Evolutionary conservation across 2,888 invertebrate species (phyloP).

Genomic region (Campoletis raptor): DNA sequence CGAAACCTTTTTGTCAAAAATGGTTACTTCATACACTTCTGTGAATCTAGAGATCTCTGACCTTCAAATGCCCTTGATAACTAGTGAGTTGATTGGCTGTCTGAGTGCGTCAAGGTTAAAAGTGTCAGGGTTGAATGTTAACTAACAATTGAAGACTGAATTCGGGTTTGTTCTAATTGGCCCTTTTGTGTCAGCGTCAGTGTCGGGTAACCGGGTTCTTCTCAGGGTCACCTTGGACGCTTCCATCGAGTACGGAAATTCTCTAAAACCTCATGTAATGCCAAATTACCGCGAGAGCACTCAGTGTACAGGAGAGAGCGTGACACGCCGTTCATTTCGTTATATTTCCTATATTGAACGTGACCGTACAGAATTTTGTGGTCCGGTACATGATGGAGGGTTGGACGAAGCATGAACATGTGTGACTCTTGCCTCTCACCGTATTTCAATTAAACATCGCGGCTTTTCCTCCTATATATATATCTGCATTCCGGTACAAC

Average conservation of each 20-base stretch:
- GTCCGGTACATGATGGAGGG: slow-evolving; percentile 44
- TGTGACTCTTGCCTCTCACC: slow-evolving; percentile 73
- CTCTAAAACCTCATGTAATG: neutral
- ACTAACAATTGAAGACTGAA: neutral
- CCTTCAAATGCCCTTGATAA: neutral
- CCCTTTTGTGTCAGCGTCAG: neutral
- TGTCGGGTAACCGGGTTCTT: neutral
- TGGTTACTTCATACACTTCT: neutral
- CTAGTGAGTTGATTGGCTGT: neutral
- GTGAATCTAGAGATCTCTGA: neutral
- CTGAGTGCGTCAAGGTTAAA: too few relatives aligned
- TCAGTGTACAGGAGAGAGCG: slow-evolving; percentile 2
- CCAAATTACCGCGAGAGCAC: slow-evolving; percentile 6
- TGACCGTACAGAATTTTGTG: slow-evolving; percentile 43
- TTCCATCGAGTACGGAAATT: neutral
- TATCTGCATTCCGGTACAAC: slow-evolving; percentile 72
- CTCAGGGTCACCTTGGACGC: neutral
- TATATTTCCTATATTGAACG: slow-evolving; percentile 39
- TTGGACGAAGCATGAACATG: slow-evolving; percentile 35
- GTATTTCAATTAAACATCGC: slow-evolving; percentile 79
- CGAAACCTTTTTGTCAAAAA: slow-evolving; percentile 34
- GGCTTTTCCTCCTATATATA: slow-evolving; percentile 69
- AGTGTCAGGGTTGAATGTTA: neutral
- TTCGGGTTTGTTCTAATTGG: neutral
- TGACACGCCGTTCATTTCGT: slow-evolving; percentile 28